Conservation (phyloP, 2,113 vertebrate species). For the Recurvirostra avosetta region DNA sequence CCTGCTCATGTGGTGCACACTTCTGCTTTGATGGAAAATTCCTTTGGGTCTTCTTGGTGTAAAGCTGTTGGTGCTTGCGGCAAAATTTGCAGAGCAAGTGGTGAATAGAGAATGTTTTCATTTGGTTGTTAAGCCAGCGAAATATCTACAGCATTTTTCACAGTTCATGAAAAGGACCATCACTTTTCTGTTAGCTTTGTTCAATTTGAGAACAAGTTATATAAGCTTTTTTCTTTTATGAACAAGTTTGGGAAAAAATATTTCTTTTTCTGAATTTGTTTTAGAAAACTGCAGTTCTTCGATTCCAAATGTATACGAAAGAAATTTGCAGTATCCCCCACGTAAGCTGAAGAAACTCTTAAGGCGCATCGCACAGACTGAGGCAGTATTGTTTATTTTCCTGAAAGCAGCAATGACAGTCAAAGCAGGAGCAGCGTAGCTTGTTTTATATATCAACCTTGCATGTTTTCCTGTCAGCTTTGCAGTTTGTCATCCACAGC, state of each 20-base stretch:
- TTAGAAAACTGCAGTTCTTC: neutral
- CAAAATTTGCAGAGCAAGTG: conserved; percentile 20
- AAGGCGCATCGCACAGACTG: neutral
- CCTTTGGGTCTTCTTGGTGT: conserved; percentile 43
- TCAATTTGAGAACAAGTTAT: neutral
- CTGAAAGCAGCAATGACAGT: neutral
- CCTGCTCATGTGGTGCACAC: conserved; percentile 24
- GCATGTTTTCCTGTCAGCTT: conserved; percentile 44
- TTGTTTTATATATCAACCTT: conserved; percentile 31
- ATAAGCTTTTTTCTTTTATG: neutral
- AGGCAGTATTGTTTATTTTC: conserved; percentile 20
- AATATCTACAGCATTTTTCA: conserved; percentile 20
- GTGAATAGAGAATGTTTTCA: conserved; percentile 21
- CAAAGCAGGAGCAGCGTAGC: neutral
- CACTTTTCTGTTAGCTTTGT: conserved; percentile 16
- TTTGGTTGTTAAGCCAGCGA: conserved; percentile 12
- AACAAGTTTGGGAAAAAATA: neutral
- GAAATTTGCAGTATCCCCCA: neutral
- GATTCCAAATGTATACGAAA: neutral
- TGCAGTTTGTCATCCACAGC: conserved; percentile 38
- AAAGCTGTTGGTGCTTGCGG: conserved; percentile 52
- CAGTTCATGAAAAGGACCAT: conserved; percentile 18
- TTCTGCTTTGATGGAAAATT: conserved; percentile 46
- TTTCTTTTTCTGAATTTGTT: neutral
- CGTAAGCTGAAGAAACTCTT: neutral